A percentile compares a stretch with the other conserved stretches of the same genome.
These are phyloP conservation scores for Ceratina australensis DNA, from an alignment of 1,140 invertebrate species.

Conservation along the genomic window DNA sequence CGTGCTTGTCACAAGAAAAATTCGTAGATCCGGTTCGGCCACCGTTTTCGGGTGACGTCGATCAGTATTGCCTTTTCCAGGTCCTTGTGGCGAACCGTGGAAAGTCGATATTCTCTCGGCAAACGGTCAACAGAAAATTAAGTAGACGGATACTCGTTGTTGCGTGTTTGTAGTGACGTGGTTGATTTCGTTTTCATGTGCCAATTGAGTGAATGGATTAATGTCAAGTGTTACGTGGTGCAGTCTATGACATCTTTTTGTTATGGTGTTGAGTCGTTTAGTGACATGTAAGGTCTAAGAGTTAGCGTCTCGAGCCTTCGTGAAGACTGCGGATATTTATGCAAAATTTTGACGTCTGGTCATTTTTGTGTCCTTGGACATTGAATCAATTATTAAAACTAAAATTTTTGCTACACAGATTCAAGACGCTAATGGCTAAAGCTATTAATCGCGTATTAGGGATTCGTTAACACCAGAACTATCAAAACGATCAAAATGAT, in stretches of 20 bases:
- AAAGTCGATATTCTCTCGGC: constrained; percentile 41
- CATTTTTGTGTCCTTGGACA: no score
- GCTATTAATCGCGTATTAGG: neutral
- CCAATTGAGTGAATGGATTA: neutral
- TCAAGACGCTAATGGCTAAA: neutral
- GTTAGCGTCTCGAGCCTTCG: no score
- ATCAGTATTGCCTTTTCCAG: constrained; percentile 11
- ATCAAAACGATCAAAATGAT: neutral
- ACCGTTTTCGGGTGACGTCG: constrained; percentile 36
- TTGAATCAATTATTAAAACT: no score
- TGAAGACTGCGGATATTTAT: no score
- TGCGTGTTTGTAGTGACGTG: neutral
- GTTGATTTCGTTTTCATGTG: constrained; percentile 2
- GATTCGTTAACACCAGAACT: neutral
- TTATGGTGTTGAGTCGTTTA: no score
- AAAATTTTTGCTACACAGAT: no score
- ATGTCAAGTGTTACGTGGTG: constrained; percentile 4
- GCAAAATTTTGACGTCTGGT: no score
- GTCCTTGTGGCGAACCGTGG: neutral
- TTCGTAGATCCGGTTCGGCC: neutral
- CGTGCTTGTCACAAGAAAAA: constrained; percentile 5
- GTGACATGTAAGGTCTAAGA: no score
- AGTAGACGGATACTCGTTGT: neutral
- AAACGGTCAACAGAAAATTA: constrained; percentile 21
- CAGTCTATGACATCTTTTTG: neutral